These are phyloP conservation scores for Cremastinae sp. DNA, from an alignment of 2,888 invertebrate genomes.

Conservation along the genomic window DNA sequence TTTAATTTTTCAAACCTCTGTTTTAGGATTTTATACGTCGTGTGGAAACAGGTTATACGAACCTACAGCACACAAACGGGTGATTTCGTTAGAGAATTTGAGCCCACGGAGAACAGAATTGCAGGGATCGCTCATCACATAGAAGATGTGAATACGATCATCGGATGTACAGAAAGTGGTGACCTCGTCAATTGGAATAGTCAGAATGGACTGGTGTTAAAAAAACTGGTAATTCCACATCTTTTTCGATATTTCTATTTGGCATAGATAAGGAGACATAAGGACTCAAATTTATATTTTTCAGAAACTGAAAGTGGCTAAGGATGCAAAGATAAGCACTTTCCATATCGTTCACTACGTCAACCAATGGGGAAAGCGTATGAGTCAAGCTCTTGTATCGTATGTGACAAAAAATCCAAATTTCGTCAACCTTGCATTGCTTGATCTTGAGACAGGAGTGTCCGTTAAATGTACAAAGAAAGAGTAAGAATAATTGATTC, in stretches of 20 bases:
- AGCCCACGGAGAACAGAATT: conserved; percentile 81
- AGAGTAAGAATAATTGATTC: conserved; percentile 58
- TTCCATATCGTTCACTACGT: conserved; percentile 74
- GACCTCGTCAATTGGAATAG: conserved; percentile 83
- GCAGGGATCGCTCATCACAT: conserved; percentile 81
- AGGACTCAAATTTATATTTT: too few species aligned
- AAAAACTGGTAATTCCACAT: conserved; percentile 81
- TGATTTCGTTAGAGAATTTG: conserved; percentile 83
- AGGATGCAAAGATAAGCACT: conserved; percentile 71
- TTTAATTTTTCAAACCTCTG: conserved; percentile 60
- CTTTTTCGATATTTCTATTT: too few species aligned
- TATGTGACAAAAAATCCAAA: conserved; percentile 64
- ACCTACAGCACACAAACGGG: conserved; percentile 86
- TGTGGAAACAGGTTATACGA: conserved; percentile 83
- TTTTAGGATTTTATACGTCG: conserved; percentile 84
- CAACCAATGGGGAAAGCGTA: conserved; percentile 60
- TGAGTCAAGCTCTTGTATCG: conserved; percentile 70
- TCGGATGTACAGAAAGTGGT: conserved; percentile 83
- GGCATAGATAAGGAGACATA: too few species aligned
- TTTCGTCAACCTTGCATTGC: conserved; percentile 66
- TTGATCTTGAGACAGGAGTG: conserved; percentile 71
- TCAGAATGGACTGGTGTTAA: conserved; percentile 81
- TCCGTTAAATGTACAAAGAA: conserved; percentile 62
- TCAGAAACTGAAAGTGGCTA: conserved; percentile 67
- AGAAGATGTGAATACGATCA: conserved; percentile 79